Percentiles rank a stretch among this genome's conserved stretches.
Evolutionary conservation across 2,888 invertebrate genomes (phyloP).

Genomic region (Quadroppia sp.): DNA sequence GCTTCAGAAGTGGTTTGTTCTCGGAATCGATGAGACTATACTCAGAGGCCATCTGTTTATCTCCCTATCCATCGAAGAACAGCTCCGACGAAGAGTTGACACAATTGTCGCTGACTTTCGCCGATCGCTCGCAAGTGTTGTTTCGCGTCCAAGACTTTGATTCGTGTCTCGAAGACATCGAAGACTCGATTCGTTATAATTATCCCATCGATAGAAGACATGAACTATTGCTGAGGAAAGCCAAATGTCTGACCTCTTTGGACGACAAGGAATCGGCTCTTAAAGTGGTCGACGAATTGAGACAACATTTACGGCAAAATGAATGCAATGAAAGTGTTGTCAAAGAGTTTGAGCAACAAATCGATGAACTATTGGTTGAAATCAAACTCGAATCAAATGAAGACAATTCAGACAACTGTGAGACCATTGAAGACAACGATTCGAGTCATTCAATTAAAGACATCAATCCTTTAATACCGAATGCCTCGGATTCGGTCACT

Average conservation of each 20-base stretch:
- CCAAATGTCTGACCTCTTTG: slow-evolving; percentile 19
- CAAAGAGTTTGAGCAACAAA: background rate
- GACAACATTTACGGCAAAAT: background rate
- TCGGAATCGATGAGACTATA: background rate
- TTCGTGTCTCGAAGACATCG: slow-evolving; percentile 31
- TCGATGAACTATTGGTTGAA: slow-evolving; percentile 3
- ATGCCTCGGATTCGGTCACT: background rate
- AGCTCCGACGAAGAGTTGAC: background rate
- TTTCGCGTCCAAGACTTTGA: slow-evolving; percentile 31
- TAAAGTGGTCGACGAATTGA: background rate
- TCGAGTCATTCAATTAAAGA: background rate
- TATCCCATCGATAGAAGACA: slow-evolving; percentile 11
- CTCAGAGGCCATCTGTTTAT: slow-evolving; percentile 29
- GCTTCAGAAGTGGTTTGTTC: slow-evolving; percentile 14
- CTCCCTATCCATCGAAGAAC: background rate
- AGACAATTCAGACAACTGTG: background rate
- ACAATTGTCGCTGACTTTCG: slow-evolving; percentile 1
- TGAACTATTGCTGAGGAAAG: slow-evolving; percentile 12
- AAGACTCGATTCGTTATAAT: slow-evolving; percentile 15
- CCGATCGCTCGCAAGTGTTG: background rate
- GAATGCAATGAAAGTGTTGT: background rate
- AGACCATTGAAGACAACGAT: background rate
- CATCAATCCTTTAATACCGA: background rate
- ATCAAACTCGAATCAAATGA: slow-evolving; percentile 13
- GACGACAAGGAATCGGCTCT: background rate